Percentiles rank a stretch among this genome's conserved stretches.
Evolutionary conservation across 37 sponge, comb jelly and placozoan genomes (phyloP).

Genomic region (Tethya wilhelma): DNA sequence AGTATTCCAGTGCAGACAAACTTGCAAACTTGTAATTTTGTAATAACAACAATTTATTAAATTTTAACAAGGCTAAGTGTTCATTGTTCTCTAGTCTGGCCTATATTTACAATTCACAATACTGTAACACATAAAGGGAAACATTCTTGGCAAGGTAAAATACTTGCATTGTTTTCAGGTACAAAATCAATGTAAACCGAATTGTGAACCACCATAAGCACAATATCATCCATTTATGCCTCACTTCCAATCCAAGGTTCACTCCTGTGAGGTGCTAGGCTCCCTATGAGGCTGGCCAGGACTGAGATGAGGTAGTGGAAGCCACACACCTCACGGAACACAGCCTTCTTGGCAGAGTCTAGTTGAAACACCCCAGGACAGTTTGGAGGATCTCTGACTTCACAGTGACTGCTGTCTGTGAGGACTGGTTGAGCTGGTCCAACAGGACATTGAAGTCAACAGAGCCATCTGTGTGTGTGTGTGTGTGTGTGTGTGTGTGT

Average conservation of each 20-base stretch:
- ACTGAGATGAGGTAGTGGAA: constrained; percentile 84
- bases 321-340: constrained; percentile 84
- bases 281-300: constrained; percentile 75
- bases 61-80: too few relatives aligned
- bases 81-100: too few relatives aligned
- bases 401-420: constrained; percentile 61
- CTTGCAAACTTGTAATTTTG: too few relatives aligned
- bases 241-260: constrained; percentile 59
- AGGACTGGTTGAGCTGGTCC: constrained; percentile 61
- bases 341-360: constrained; percentile 62
- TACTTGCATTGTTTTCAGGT: too few relatives aligned
- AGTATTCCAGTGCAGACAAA: too few relatives aligned
- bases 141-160: too few relatives aligned
- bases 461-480: constrained; percentile 75
- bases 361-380: constrained; percentile 74
- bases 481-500: too few relatives aligned
- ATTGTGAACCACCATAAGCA: too few relatives aligned
- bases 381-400: constrained; percentile 83
- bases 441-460: constrained; percentile 72
- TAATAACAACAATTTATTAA: too few relatives aligned
- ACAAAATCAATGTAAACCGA: too few relatives aligned
- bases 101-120: too few relatives aligned
- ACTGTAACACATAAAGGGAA: too few relatives aligned
- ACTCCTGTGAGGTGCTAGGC: constrained; percentile 49
- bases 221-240: neutral